Conservation (phyloP, 2,888 invertebrate genomes). For the Gerris lacustris region DNA sequence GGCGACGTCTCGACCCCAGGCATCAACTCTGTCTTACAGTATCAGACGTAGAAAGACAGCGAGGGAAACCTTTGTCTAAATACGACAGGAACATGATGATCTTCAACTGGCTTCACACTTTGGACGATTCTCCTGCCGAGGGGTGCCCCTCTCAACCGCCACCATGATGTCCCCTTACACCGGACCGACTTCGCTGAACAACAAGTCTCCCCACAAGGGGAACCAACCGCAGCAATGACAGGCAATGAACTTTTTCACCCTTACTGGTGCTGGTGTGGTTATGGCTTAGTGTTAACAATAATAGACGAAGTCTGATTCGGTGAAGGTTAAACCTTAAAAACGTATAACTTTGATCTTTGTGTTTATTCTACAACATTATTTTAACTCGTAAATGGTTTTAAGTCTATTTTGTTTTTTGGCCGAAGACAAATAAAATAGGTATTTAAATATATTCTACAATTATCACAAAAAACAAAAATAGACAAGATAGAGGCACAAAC, state of each 20-base stretch:
- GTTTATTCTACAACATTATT: no score
- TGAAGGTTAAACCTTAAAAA: no score
- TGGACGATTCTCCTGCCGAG: constrained; percentile 50
- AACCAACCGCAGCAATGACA: neutral
- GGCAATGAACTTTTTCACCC: neutral
- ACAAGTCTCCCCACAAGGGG: constrained; percentile 4
- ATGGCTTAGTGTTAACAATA: no score
- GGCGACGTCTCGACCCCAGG: constrained; percentile 6
- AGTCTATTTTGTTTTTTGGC: no score
- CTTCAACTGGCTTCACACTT: constrained; percentile 83
- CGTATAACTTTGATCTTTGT: no score
- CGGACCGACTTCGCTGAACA: neutral
- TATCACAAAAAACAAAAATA: no score
- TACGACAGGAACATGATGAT: constrained; percentile 92
- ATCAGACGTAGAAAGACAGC: constrained; percentile 65
- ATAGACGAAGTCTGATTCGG: no score
- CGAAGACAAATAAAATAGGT: no score
- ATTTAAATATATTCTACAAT: no score
- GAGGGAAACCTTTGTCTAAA: constrained; percentile 73
- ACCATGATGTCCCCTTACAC: constrained; percentile 8
- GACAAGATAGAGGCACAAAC: no score
- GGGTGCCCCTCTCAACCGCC: constrained; percentile 3
- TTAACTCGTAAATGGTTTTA: no score
- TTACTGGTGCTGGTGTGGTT: no score
- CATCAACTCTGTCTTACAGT: constrained; percentile 45